Base-by-base conservation (phyloP, 2,888 invertebrate species). In the Phortica okadai region DNA sequence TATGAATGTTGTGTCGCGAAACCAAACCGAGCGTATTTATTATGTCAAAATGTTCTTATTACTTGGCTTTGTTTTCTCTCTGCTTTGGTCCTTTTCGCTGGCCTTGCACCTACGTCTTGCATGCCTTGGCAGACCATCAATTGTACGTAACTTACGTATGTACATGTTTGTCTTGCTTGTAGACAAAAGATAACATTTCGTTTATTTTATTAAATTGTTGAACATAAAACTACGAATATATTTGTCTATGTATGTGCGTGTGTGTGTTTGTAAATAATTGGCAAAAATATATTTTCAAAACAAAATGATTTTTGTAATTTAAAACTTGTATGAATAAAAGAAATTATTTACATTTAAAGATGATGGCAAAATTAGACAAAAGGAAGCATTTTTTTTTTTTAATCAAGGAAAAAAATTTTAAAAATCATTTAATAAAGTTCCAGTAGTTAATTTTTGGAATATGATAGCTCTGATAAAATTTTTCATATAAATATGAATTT, bases 181-280 rank as follows among this genome's bases (percentile, higher is more conserved):
- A 41, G 8, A n/a, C 67, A 44, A 67, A 67, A 67, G 67, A 67
- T 67, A 67, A 67, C 67, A 67, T 67, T 67, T 67, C 41, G 73
- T 73, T 73, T 58, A 73, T 73, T 73, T 73, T 42, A 73, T 59
- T 82, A 74, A 62, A 74, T 77, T 58, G 82, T 78, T 78, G 81
- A 83, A 77, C 85, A 83, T 85, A 82, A 85, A 88, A 85, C 88
- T 85, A 88, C 84, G 87, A 88, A 85, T 85, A 86, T 88, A 88
- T 85, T 85, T 85, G 82, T 86, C 25, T 8, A 21, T 62, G 25
- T 8, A 70, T 70, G 3, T 54, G 25, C 25, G 69, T 69, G 6
- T 21, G 56, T 16, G 72, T 25, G 56, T 73, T 42, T 73, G 73
- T 56, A 33, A 33, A 33, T 33, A 33, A 33, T 33, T 33, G 33